Percentiles rank a stretch among this genome's conserved stretches.
phyloP scores from a whole-genome alignment of 1,140 invertebrate species.

The Magallana angulata region DNA sequence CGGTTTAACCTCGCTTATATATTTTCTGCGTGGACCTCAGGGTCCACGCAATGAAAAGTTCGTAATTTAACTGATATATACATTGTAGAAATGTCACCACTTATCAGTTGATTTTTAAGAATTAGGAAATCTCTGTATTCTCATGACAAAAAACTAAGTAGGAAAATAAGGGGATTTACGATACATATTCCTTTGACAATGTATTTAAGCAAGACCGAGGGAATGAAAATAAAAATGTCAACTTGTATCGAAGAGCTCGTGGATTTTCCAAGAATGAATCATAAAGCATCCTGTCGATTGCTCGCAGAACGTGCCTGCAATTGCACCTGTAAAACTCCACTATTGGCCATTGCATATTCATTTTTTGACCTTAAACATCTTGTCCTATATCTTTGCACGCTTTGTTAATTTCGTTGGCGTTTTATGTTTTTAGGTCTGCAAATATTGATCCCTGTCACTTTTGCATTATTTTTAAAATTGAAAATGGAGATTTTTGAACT shows the following conservation, averaged over 20 bases:
- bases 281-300: constrained; percentile 19
- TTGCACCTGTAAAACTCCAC: background rate
- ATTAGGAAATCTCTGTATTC: too few relatives aligned
- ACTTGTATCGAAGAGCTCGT: background rate
- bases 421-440: background rate
- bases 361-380: background rate
- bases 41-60: too few relatives aligned
- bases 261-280: background rate
- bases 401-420: background rate
- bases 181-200: too few relatives aligned
- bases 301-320: background rate
- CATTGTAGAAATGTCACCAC: too few relatives aligned
- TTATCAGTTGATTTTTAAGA: too few relatives aligned
- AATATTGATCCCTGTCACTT: background rate
- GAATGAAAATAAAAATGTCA: background rate
- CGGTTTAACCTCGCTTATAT: too few relatives aligned
- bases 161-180: too few relatives aligned
- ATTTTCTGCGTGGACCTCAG: too few relatives aligned
- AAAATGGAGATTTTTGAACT: background rate
- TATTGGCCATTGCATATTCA: constrained; percentile 19
- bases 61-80: too few relatives aligned
- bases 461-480: background rate
- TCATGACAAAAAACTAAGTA: too few relatives aligned
- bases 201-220: too few relatives aligned
- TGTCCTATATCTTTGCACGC: background rate